Base-by-base conservation (phyloP, 2,113 vertebrate species). In the Rhea americana region DNA sequence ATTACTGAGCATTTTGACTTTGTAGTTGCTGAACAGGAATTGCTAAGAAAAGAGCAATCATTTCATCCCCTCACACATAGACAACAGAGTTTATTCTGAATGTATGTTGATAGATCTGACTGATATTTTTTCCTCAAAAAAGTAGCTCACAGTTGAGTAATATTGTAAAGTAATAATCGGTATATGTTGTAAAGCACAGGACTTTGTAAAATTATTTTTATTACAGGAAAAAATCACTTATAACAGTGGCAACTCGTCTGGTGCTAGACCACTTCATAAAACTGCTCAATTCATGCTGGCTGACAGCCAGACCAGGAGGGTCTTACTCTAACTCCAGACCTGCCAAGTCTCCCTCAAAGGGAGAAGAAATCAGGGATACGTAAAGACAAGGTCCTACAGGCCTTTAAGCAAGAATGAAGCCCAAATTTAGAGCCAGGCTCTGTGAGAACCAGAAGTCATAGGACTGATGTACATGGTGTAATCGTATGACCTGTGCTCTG, bases 11-110 rank as follows among this genome's bases (percentile, higher is more conserved):
- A 48, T 89, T 71, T 37, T 20, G 58, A 28, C n/a, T 77, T 81
- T 47, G 26, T 61, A 48, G 65, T 48, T 77, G 17, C n/a, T 86
- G 82, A 66, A 75, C 77, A 93, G 68, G 10, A 77, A 41, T 9
- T 87, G 2, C n/a, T 53, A 62, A 77, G 82, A 68, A 62, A 72
- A 89, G 45, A 50, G 4, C 8, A 84, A 59, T 56, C 56, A 55
- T 91, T 93, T 84, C 30, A 67, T 22, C 2, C 82, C 81, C 78
- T 84, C 16, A 74, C 48, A 80, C 7, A 30, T 37, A 75, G 79
- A 65, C 87, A 96, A 91, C 41, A 92, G 59, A 83, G 21, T 18
- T 45, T 93, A 70, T 77, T 91, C 79, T 92, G 62, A 90, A 43
- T 93, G 82, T 84, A 91, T 79, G 25, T 82, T 93, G 74, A 74